Conservation (phyloP, 2,888 invertebrate genomes). For the Invenusta paracnida region DNA sequence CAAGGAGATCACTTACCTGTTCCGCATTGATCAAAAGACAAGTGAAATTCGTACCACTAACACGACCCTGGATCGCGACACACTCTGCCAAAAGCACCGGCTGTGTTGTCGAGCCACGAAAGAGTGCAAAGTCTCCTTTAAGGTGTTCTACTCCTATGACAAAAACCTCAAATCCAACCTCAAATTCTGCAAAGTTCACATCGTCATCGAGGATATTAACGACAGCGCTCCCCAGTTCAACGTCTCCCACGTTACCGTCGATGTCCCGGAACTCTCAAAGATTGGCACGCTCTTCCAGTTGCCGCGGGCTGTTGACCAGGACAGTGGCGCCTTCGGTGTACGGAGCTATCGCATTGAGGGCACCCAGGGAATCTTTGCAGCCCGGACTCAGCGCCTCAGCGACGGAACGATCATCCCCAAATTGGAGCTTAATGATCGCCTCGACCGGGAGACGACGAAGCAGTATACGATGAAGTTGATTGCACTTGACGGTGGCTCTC, state of each 20-base stretch:
- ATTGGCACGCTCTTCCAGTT: slow-evolving; percentile 37
- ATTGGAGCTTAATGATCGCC: slow-evolving; percentile 36
- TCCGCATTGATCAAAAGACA: background rate
- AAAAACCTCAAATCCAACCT: background rate
- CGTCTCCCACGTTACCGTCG: slow-evolving; percentile 9
- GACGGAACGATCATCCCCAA: slow-evolving; percentile 37
- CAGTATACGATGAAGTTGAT: slow-evolving; percentile 41
- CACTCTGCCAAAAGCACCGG: slow-evolving; percentile 24
- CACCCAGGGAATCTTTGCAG: background rate
- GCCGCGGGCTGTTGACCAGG: slow-evolving; percentile 42
- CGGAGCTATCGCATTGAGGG: slow-evolving; percentile 37
- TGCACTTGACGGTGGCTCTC: slow-evolving; percentile 41
- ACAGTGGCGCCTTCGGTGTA: slow-evolving; percentile 37
- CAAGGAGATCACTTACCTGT: background rate
- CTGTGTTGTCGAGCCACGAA: slow-evolving; percentile 31
- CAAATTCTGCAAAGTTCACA: slow-evolving; percentile 36
- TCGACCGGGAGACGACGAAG: slow-evolving; percentile 40
- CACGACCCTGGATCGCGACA: slow-evolving; percentile 24
- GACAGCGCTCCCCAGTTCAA: slow-evolving; percentile 40
- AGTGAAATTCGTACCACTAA: slow-evolving; percentile 15
- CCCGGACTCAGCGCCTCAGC: background rate
- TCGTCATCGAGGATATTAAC: slow-evolving; percentile 41
- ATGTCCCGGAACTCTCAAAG: slow-evolving; percentile 35
- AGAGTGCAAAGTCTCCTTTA: background rate
- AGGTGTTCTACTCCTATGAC: background rate